Evolutionary conservation across 2,797 vertebrate species (phyloP).

Genomic region (Halcyon smyrnensis): DNA sequence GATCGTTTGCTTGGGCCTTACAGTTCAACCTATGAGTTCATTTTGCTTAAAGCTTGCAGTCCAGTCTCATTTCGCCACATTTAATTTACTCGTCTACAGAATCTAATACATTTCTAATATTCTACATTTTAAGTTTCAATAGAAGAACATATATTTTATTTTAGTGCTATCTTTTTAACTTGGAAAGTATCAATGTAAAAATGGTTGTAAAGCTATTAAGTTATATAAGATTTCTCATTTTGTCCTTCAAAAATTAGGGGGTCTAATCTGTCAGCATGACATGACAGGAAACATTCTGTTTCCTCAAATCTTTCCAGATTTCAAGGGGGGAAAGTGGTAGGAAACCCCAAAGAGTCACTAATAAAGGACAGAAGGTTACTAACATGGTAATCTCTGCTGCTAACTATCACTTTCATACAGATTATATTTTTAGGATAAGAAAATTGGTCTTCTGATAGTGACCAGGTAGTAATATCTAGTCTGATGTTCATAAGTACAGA

Average conservation of each 20-base stretch:
- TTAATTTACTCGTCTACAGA: background rate
- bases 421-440: background rate
- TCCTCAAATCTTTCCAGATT: background rate
- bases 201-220: background rate
- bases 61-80: too few relatives aligned
- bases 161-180: background rate
- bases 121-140: background rate
- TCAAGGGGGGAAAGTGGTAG: background rate
- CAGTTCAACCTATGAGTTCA: too few relatives aligned
- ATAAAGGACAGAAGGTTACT: background rate
- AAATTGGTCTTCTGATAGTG: background rate
- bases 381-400: background rate
- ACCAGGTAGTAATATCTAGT: background rate
- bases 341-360: background rate
- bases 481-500: background rate
- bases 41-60: too few relatives aligned
- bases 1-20: too few relatives aligned
- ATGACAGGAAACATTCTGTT: background rate
- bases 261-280: background rate
- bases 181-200: background rate
- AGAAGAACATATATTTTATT: background rate
- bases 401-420: background rate
- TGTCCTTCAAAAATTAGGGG: conserved; percentile 5
- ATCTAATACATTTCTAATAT: background rate
- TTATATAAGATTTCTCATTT: conserved; percentile 20